Base-by-base conservation (phyloP, 2,888 invertebrate species). In the Microctonus brassicae region DNA sequence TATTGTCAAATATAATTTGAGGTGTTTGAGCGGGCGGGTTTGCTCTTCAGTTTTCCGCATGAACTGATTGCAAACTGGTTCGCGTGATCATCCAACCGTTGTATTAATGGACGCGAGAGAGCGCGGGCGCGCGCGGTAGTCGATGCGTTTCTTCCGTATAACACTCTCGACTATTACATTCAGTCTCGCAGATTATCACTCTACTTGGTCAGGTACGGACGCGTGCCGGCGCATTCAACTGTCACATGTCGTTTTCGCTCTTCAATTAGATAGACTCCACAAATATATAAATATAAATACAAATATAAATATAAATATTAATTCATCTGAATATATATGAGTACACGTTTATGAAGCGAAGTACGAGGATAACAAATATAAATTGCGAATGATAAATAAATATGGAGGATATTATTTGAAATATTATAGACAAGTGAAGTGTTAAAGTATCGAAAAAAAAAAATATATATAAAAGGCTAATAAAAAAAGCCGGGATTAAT, bases 31-130 rank as follows among this genome's bases (percentile, higher is more conserved):
- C 47, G 47, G 47, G 47, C 7, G 47, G 60, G 68, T 75, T n/a
- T 73, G 73, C 79, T 79, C 74, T 78, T 78, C 78, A 79, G 81
- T 84, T 85, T 85, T 84, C 80, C 83, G 81, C 82, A 82, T 81
- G 78, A 83, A 81, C 84, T 83, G 80, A 83, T 82, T 79, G 78
- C 80, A 81, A 84, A 85, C 85, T 84, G 84, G 84, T 85, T 85
- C 62, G 58, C 78, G 82, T 81, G 84, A 79, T 76, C 83, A 83
- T 84, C 85, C 83, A 84, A 84, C 81, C 85, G 82, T 85, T 84
- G 75, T 81, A 83, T 83, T 79, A 81, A 79, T 79, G 79, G 77
- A 73, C 74, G 72, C 69, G 68, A 65, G 72, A 74, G 76, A 76
- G 73, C 75, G 72, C 74, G n/a, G n/a, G 73, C 75, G 79, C 75